Base-by-base conservation (phyloP, 2,113 vertebrate species). In the Anser cygnoides region DNA sequence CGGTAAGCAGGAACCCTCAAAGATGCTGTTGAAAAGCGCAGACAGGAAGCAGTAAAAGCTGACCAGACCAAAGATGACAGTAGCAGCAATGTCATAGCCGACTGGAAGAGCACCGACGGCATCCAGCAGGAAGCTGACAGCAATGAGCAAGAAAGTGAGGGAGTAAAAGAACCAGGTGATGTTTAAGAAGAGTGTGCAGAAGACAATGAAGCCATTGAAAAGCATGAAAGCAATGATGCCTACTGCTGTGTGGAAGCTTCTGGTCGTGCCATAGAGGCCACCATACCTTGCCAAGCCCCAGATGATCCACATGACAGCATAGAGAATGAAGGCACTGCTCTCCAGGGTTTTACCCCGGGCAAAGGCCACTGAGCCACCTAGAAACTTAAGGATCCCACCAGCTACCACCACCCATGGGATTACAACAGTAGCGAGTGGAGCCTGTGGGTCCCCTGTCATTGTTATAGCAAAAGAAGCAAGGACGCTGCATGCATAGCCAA, bases 21-120 rank as follows among this genome's bases (percentile, higher is more conserved):
- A 99, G 78, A 92, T 98, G 88, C 96, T 97, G 93, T 97, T 99
- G 91, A 98, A 97, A 76, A 99, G 95, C 76, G 98, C 95, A 8
- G 98, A 98, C 71, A 98, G 88, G 96, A 99, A 99, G 96, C 98
- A 98, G 93, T 99, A 99, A 77, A 99, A 99, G 95, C 99, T 98
- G 93, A 98, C 97, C 54, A 99, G 95, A 35, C 99, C 99, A 15
- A 99, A 99, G 87, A 98, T 95, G 86, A 99, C 97, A 13, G 98
- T 98, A 84, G 98, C 98, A 25, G 98, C 98, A 1, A 98, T 93
- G 96, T 99, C 98, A 4, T 98, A 99, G 20, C 98, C 98, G 10
- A 93, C 67, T 5, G 98, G 98, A 39, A 98, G 94, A 1, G 68
- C 95, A 1, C 85, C 98, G 29, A 99, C 8, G 23, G 98, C 97